A percentile compares a stretch with the other conserved stretches of the same genome.
Evolutionary conservation across 1,140 invertebrate genomes (phyloP).

Genomic region (Drosophila bipectinata): DNA sequence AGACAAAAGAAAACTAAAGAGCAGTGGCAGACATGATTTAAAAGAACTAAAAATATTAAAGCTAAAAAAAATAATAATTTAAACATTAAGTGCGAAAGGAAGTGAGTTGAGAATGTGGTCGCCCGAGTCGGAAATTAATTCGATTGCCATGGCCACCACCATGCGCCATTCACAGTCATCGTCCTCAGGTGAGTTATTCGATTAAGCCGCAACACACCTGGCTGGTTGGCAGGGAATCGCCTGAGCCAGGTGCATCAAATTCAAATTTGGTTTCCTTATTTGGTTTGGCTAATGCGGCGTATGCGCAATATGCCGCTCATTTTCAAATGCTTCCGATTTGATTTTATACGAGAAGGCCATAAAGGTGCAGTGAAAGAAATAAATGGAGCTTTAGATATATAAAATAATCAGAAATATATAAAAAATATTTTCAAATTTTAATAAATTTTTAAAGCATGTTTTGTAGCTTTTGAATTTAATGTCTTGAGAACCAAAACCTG

Average conservation of each 20-base stretch:
- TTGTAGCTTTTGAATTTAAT: background rate
- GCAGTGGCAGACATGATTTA: conserved; percentile 52
- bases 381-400: background rate
- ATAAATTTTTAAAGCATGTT: too few species aligned
- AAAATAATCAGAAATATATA: too few species aligned
- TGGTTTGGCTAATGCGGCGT: conserved; percentile 44
- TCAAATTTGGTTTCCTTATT: conserved; percentile 39
- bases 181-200: conserved; percentile 83
- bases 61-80: conserved; percentile 6
- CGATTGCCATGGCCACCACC: conserved; percentile 84
- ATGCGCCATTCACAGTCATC: conserved; percentile 83
- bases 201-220: background rate
- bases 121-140: conserved; percentile 84
- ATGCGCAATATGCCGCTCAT: conserved; percentile 59
- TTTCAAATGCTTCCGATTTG: conserved; percentile 48
- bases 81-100: conserved; percentile 20
- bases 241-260: conserved; percentile 52
- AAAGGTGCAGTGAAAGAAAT: background rate
- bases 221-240: background rate
- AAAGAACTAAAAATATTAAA: background rate
- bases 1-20: conserved; percentile 7
- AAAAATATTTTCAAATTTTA: too few species aligned
- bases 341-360: background rate
- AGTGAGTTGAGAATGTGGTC: conserved; percentile 77
- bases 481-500: background rate